A percentile compares a stretch with the other conserved stretches of the same genome.
These are phyloP conservation scores for Hippotragus niger DNA, from an alignment of 2,113 vertebrate genomes.

Conservation along the genomic window DNA sequence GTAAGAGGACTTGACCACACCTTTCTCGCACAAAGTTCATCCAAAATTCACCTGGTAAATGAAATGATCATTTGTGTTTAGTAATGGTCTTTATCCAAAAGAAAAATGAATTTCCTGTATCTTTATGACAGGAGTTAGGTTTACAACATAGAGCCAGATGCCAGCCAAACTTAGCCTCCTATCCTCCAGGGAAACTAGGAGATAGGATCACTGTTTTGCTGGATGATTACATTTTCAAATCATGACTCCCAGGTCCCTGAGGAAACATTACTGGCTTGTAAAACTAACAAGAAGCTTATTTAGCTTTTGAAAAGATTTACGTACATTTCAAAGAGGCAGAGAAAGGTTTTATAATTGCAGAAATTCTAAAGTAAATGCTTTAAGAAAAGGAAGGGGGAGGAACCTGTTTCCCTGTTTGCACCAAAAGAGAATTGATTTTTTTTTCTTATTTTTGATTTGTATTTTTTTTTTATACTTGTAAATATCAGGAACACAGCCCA, in stretches of 20 bases:
- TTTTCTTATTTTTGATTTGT: neutral
- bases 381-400: neutral
- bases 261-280: neutral
- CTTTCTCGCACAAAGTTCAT: neutral
- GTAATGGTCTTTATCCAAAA: neutral
- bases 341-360: neutral
- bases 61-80: neutral
- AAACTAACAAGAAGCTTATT: neutral
- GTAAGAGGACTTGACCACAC: neutral
- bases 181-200: neutral
- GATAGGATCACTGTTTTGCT: neutral
- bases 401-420: neutral
- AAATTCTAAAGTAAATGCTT: neutral
- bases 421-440: neutral
- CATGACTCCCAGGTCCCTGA: neutral
- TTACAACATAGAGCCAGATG: neutral
- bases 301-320: slow-evolving; percentile 28
- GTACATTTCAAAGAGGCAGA: neutral
- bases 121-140: slow-evolving; percentile 1
- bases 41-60: neutral
- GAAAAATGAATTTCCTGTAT: neutral
- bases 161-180: neutral
- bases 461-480: neutral
- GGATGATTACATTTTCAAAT: neutral
- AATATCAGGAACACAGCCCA: neutral